Evolutionary conservation across 2,113 vertebrate species (phyloP).

Genomic region (Rhea americana): DNA sequence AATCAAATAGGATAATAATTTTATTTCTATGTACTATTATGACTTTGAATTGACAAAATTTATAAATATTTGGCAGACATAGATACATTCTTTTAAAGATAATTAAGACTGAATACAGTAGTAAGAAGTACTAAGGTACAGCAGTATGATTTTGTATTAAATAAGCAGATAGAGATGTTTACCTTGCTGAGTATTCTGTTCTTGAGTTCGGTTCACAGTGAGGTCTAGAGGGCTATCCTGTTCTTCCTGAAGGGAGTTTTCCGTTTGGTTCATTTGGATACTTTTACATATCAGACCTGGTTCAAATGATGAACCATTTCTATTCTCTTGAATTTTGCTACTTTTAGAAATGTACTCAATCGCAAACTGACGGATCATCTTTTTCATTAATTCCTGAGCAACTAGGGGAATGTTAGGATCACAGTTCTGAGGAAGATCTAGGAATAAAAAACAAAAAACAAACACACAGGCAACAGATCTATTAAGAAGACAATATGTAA

Average conservation of each 20-base stretch:
- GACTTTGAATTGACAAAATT: background rate
- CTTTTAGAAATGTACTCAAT: slow-evolving; percentile 97
- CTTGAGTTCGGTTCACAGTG: slow-evolving; percentile 90
- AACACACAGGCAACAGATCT: background rate
- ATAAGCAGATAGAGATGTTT: slow-evolving; percentile 28
- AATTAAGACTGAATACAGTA: background rate
- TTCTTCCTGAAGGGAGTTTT: slow-evolving; percentile 84
- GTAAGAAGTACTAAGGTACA: background rate
- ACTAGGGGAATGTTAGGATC: slow-evolving; percentile 96
- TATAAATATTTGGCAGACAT: background rate
- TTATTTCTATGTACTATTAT: background rate
- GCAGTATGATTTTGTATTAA: background rate
- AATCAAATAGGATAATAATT: background rate
- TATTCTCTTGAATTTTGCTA: slow-evolving; percentile 87
- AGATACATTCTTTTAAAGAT: background rate
- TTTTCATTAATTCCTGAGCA: slow-evolving; percentile 99
- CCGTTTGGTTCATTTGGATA: slow-evolving; percentile 82
- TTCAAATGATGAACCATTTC: slow-evolving; percentile 84
- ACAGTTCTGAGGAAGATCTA: slow-evolving; percentile 93
- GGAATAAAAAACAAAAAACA: slow-evolving; percentile 58
- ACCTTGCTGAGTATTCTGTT: slow-evolving; percentile 88
- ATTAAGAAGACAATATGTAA: background rate
- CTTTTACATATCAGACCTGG: slow-evolving; percentile 80
- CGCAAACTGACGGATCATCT: slow-evolving; percentile 98
- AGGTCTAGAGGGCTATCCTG: slow-evolving; percentile 95